Percentiles rank a stretch among this genome's conserved stretches.
phyloP scores from a whole-genome alignment of 1,140 invertebrate genomes.

The Drosophila suzukii region DNA sequence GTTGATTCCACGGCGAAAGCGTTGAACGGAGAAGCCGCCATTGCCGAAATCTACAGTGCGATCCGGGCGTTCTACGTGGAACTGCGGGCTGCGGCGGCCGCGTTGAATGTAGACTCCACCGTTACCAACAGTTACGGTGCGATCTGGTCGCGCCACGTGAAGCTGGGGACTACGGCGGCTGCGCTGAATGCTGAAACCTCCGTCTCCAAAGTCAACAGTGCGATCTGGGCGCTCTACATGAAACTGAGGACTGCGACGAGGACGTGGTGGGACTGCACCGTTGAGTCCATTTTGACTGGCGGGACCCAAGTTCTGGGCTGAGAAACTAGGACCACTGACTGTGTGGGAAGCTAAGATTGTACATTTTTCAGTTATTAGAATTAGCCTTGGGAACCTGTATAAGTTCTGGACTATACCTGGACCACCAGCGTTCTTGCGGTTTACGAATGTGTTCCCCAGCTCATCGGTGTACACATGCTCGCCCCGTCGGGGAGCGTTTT shows the following conservation, averaged over 20 bases:
- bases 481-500: slow-evolving; percentile 29
- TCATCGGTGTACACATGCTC: slow-evolving; percentile 53
- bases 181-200: slow-evolving; percentile 15
- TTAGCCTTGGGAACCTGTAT: background rate
- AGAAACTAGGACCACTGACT: slow-evolving; percentile 36
- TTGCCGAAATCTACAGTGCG: slow-evolving; percentile 30
- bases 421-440: slow-evolving; percentile 29
- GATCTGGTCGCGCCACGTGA: slow-evolving; percentile 22
- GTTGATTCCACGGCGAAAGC: slow-evolving; percentile 34
- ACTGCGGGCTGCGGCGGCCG: slow-evolving; percentile 30
- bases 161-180: slow-evolving; percentile 41
- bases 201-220: slow-evolving; percentile 8
- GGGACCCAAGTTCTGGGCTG: slow-evolving; percentile 22
- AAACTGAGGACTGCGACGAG: slow-evolving; percentile 15
- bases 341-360: slow-evolving; percentile 25
- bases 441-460: slow-evolving; percentile 45
- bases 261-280: background rate
- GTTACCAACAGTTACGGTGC: slow-evolving; percentile 23
- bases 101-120: slow-evolving; percentile 27
- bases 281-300: background rate
- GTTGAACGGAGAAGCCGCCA: slow-evolving; percentile 19
- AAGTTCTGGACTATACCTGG: slow-evolving; percentile 8
- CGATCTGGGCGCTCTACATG: slow-evolving; percentile 24
- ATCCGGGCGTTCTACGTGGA: slow-evolving; percentile 27
- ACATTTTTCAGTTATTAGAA: background rate